These are phyloP conservation scores for Ctenicera cuprea DNA, from an alignment of 2,888 invertebrate genomes.

Conservation along the genomic window DNA sequence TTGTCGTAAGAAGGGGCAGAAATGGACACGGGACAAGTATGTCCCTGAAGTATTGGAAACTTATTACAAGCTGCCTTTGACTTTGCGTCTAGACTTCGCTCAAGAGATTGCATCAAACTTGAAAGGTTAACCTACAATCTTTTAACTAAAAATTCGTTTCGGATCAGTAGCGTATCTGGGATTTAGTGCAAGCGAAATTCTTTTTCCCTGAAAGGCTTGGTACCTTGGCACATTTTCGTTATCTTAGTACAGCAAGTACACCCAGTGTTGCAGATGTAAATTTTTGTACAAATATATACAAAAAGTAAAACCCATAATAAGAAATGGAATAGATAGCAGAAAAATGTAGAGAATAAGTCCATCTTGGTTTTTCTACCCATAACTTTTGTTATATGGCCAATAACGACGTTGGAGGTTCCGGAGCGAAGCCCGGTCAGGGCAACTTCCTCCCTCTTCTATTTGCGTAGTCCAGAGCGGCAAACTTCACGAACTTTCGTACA, in stretches of 20 bases:
- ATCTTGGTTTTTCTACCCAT: conserved; percentile 54
- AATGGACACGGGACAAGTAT: conserved; percentile 65
- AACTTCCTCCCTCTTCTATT: conserved; percentile 54
- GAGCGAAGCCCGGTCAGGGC: conserved; percentile 49
- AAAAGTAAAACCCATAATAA: conserved; percentile 19
- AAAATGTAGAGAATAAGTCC: conserved; percentile 55
- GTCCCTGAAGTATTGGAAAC: conserved; percentile 70
- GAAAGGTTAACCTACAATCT: conserved; percentile 59
- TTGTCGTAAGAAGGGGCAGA: conserved; percentile 24
- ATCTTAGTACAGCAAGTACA: too few species aligned
- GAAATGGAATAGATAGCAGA: conserved; percentile 17
- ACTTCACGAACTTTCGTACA: conserved; percentile 66
- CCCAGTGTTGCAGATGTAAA: neutral
- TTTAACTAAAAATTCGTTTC: conserved; percentile 3
- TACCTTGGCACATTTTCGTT: too few species aligned
- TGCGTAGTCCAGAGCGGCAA: conserved; percentile 56
- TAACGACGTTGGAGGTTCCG: conserved; percentile 46
- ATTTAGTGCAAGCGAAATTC: too few species aligned
- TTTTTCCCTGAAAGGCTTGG: too few species aligned
- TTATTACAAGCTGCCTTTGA: conserved; percentile 72
- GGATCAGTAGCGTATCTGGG: neutral
- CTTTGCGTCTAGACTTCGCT: conserved; percentile 67
- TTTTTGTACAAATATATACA: neutral
- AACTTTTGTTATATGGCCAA: conserved; percentile 54
- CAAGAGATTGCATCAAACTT: conserved; percentile 67